These are phyloP conservation scores for Elachura formosa DNA, from an alignment of 2,113 vertebrate genomes.

Conservation along the genomic window DNA sequence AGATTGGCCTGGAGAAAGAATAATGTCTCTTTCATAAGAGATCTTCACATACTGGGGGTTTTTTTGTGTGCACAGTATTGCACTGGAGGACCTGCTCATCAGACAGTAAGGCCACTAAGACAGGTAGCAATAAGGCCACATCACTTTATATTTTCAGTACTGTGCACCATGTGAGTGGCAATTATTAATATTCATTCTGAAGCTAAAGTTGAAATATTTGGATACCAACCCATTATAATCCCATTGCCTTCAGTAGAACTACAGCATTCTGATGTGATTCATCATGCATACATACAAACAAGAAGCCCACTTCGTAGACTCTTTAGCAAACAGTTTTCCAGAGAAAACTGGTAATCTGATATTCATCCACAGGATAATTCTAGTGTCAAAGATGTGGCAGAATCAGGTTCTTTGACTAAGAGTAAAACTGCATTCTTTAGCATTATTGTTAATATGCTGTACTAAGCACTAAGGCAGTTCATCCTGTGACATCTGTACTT, in stretches of 20 bases:
- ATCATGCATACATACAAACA: neutral
- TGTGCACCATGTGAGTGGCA: neutral
- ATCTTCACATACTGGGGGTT: fast-evolving
- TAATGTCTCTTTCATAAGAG: neutral
- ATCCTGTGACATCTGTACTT: neutral
- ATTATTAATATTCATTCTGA: neutral
- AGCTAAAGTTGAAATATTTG: neutral
- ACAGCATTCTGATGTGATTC: neutral
- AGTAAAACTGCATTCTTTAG: neutral
- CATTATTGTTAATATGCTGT: neutral
- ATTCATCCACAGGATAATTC: neutral
- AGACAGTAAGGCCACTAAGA: neutral
- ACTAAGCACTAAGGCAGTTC: neutral
- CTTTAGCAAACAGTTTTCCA: neutral
- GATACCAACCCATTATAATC: neutral
- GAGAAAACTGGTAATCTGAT: neutral
- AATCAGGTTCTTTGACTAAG: neutral
- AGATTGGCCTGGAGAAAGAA: neutral
- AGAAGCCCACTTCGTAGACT: neutral
- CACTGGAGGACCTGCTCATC: neutral
- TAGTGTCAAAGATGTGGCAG: neutral
- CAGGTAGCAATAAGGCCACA: neutral
- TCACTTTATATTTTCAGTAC: neutral
- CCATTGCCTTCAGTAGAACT: neutral
- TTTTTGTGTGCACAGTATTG: neutral